Percentiles rank a stretch among this genome's conserved stretches.
phyloP scores from a whole-genome alignment of 1,140 invertebrate species.

The Antheraea pernyi region DNA sequence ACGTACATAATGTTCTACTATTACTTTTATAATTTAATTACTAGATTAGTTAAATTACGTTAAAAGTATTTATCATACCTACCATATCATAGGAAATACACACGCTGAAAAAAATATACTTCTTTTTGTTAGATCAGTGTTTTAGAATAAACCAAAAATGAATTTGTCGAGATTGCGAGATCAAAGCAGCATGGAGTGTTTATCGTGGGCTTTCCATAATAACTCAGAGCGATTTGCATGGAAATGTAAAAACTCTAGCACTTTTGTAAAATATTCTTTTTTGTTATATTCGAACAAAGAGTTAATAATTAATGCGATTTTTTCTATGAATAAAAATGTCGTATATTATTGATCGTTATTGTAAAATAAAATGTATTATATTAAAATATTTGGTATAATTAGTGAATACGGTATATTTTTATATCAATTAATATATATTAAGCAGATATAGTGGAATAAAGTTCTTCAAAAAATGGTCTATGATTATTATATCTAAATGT shows the following conservation, averaged over 20 bases:
- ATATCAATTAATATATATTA: too few relatives aligned
- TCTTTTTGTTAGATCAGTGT: not conserved
- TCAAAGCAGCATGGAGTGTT: conserved; percentile 40
- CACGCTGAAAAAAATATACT: not conserved
- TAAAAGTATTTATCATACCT: too few relatives aligned
- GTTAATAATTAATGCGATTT: not conserved
- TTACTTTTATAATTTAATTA: too few relatives aligned
- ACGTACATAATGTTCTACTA: too few relatives aligned
- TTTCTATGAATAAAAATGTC: not conserved
- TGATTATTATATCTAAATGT: too few relatives aligned
- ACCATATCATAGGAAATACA: not conserved
- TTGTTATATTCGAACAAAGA: not conserved
- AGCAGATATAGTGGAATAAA: too few relatives aligned
- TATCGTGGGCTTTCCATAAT: conserved; percentile 42
- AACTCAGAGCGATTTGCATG: conserved; percentile 51
- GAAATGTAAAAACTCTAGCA: conserved; percentile 62
- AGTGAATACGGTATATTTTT: too few relatives aligned
- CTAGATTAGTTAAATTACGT: too few relatives aligned
- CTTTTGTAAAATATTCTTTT: conserved; percentile 35
- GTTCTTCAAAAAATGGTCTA: too few relatives aligned
- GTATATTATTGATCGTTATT: too few relatives aligned
- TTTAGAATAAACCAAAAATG: conserved; percentile 29
- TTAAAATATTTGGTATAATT: too few relatives aligned
- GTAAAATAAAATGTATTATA: too few relatives aligned
- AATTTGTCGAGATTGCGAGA: conserved; percentile 30